Percentiles rank a stretch among this genome's conserved stretches.
Evolutionary conservation across 1,140 invertebrate species (phyloP).

Genomic region (Macrosteles quadrilineatus): DNA sequence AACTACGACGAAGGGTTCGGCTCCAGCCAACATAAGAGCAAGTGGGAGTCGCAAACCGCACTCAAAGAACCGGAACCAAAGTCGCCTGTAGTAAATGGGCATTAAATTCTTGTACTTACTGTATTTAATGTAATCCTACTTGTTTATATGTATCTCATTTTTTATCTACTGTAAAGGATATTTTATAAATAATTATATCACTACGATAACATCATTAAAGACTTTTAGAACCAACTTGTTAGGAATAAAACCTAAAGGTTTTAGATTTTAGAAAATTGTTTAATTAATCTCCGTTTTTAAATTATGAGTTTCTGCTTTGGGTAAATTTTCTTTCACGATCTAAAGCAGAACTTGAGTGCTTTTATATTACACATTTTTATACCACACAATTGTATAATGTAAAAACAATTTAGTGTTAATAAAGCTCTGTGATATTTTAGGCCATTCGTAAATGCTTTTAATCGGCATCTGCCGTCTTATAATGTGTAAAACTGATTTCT

Average conservation of each 20-base stretch:
- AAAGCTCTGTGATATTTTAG: constrained; percentile 1
- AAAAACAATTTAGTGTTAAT: neutral
- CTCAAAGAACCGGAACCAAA: neutral
- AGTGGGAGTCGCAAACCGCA: constrained; percentile 52
- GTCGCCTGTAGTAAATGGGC: neutral
- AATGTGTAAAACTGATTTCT: neutral
- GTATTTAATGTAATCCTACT: neutral
- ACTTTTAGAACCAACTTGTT: neutral
- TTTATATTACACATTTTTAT: too few relatives aligned
- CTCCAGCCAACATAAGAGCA: constrained; percentile 63
- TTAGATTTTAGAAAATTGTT: neutral
- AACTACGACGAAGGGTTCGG: constrained; percentile 84
- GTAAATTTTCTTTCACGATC: too few relatives aligned
- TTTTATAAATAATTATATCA: neutral
- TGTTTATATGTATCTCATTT: neutral
- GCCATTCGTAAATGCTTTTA: neutral
- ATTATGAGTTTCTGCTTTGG: too few relatives aligned
- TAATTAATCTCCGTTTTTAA: neutral
- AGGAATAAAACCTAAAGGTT: neutral
- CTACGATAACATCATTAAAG: neutral
- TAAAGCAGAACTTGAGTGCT: too few relatives aligned
- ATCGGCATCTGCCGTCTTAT: neutral
- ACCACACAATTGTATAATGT: too few relatives aligned
- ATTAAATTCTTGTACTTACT: constrained; percentile 17
- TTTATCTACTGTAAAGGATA: neutral